phyloP scores from a whole-genome alignment of 2,888 invertebrate genomes.

The Tinea semifulvella region DNA sequence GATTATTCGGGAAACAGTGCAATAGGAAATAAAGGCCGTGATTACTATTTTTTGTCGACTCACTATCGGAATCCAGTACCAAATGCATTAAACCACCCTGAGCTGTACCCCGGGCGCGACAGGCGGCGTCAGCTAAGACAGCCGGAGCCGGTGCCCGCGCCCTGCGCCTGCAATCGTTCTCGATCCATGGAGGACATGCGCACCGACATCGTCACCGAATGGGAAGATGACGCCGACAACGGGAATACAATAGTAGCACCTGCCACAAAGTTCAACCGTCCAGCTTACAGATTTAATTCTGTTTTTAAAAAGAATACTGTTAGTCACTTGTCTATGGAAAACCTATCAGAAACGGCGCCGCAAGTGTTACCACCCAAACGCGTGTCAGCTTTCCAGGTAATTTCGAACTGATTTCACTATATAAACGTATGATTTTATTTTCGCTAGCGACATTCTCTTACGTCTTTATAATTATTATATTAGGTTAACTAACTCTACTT shows the following conservation, averaged over 20 bases:
- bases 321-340: constrained; percentile 77
- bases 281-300: constrained; percentile 41
- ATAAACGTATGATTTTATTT: not conserved
- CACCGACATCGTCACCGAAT: constrained; percentile 70
- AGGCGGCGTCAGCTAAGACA: constrained; percentile 32
- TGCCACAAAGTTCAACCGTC: constrained; percentile 55
- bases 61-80: constrained; percentile 72
- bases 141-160: constrained; percentile 36
- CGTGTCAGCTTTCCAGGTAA: constrained; percentile 65
- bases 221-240: constrained; percentile 72
- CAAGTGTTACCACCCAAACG: constrained; percentile 61
- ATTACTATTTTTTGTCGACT: constrained; percentile 73
- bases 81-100: constrained; percentile 44
- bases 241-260: constrained; percentile 66
- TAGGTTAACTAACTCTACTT: no score
- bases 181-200: constrained; percentile 78
- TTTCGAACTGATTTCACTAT: not conserved
- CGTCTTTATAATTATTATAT: not conserved
- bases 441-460: not conserved
- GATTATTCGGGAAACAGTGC: constrained; percentile 62
- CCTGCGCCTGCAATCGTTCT: constrained; percentile 72
- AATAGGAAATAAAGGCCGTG: constrained; percentile 52
- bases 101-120: constrained; percentile 42
- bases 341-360: constrained; percentile 66
- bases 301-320: constrained; percentile 54